Percentiles rank a stretch among this genome's conserved stretches.
Conservation (phyloP, 2,113 vertebrate genomes). For the Scartelaos histophorus region DNA sequence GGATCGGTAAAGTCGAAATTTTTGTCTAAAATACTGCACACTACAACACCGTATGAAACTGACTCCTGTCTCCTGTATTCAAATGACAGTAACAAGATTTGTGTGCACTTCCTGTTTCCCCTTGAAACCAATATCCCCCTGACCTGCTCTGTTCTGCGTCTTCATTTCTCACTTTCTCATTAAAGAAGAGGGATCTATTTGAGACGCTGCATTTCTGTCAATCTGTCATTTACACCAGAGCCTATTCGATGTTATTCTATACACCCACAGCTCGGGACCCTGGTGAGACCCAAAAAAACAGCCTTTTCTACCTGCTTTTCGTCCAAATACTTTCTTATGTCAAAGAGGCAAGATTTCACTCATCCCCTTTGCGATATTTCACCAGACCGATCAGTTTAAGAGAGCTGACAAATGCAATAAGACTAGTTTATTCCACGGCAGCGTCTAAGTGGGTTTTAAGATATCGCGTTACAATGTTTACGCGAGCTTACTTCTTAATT, state of each 20-base stretch:
- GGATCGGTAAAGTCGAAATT: background rate
- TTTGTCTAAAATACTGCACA: background rate
- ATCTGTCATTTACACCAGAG: constrained; percentile 64
- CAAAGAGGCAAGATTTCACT: constrained; percentile 67
- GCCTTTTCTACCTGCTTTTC: constrained; percentile 57
- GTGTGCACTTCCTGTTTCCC: background rate
- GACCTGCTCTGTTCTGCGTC: constrained; percentile 38
- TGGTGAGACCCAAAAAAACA: constrained; percentile 44
- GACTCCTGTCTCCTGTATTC: background rate
- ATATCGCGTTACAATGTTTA: constrained; percentile 77
- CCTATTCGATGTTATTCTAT: constrained; percentile 60
- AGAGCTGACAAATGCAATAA: constrained; percentile 71
- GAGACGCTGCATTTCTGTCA: constrained; percentile 47
- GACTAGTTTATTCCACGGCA: constrained; percentile 59
- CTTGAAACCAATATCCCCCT: constrained; percentile 18
- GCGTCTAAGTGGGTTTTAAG: constrained; percentile 70
- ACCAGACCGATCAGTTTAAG: constrained; percentile 62
- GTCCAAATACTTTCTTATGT: constrained; percentile 52
- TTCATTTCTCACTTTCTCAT: constrained; percentile 53
- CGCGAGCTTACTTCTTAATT: constrained; percentile 72
- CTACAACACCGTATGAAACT: no score
- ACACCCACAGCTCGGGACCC: constrained; percentile 45
- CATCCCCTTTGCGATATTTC: constrained; percentile 68
- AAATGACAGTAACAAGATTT: constrained; percentile 30
- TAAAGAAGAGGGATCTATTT: constrained; percentile 34